These are phyloP conservation scores for Gadopsis marmoratus DNA, from an alignment of 2,797 vertebrate species.

Conservation along the genomic window DNA sequence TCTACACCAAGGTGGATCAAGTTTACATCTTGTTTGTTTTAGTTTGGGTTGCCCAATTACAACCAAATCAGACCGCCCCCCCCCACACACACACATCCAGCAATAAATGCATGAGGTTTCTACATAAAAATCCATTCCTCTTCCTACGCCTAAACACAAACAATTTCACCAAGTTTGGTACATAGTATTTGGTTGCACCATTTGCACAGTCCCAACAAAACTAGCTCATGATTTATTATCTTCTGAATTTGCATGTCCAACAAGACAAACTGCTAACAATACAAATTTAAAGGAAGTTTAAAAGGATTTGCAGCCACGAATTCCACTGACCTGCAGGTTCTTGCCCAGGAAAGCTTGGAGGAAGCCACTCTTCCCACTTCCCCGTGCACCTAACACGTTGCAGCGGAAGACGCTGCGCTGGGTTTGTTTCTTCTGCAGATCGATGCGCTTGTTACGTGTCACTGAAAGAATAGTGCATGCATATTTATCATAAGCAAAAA, in stretches of 20 bases:
- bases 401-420: constrained; percentile 97
- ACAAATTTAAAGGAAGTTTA: neutral
- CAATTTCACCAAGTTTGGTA: neutral
- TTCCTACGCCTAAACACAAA: neutral
- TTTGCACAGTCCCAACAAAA: neutral
- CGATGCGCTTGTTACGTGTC: constrained; percentile 97
- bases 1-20: neutral
- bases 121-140: neutral
- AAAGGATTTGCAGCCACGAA: neutral
- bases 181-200: neutral
- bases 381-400: constrained; percentile 91
- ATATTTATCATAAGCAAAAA: neutral
- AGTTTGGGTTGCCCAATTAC: neutral
- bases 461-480: constrained; percentile 81
- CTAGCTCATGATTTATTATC: neutral
- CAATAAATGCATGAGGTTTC: neutral
- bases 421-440: constrained; percentile 98
- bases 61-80: neutral
- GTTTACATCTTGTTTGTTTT: neutral
- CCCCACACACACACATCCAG: neutral
- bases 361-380: constrained; percentile 94
- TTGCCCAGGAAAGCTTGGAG: constrained; percentile 94
- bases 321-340: constrained; percentile 88
- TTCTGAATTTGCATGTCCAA: neutral
- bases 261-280: neutral